Conservation (phyloP, 2,888 invertebrate genomes). For the Teleogryllus oceanicus region DNA sequence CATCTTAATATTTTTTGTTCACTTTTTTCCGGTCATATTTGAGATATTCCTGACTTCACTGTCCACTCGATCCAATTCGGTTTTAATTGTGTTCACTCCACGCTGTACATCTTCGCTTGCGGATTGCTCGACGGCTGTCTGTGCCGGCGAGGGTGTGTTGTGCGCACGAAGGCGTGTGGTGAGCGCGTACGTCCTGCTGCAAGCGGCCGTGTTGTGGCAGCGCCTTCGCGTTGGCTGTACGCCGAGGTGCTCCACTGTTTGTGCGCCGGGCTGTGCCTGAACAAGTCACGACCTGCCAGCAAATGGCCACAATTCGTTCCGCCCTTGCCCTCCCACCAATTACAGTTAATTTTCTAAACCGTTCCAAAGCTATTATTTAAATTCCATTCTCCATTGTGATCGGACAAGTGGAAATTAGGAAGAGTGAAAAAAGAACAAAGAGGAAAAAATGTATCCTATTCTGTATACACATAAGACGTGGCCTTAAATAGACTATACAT, state of each 20-base stretch:
- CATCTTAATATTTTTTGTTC: too few relatives aligned
- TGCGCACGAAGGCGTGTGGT: too few relatives aligned
- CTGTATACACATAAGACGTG: neutral
- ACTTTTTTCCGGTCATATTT: too few relatives aligned
- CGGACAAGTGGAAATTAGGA: constrained; percentile 46
- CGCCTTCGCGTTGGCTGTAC: neutral
- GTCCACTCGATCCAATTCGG: too few relatives aligned
- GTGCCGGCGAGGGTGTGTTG: too few relatives aligned
- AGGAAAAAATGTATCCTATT: constrained; percentile 28
- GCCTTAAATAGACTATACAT: neutral
- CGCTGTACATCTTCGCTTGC: too few relatives aligned
- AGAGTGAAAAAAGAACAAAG: constrained; percentile 40
- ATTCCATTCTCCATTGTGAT: constrained; percentile 49
- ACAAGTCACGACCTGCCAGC: constrained; percentile 34
- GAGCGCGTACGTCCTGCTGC: too few relatives aligned
- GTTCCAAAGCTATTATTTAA: constrained; percentile 47
- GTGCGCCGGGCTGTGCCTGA: constrained; percentile 20
- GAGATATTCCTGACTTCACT: too few relatives aligned
- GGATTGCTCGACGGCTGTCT: too few relatives aligned
- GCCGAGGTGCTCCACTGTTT: neutral
- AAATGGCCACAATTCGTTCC: constrained; percentile 37
- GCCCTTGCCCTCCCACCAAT: constrained; percentile 44
- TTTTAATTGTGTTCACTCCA: too few relatives aligned
- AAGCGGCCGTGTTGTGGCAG: neutral
- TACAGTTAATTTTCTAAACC: constrained; percentile 47